Percentiles rank a stretch among this genome's conserved stretches.
Conservation (phyloP, 1,140 invertebrate species). For the Physella acuta region DNA sequence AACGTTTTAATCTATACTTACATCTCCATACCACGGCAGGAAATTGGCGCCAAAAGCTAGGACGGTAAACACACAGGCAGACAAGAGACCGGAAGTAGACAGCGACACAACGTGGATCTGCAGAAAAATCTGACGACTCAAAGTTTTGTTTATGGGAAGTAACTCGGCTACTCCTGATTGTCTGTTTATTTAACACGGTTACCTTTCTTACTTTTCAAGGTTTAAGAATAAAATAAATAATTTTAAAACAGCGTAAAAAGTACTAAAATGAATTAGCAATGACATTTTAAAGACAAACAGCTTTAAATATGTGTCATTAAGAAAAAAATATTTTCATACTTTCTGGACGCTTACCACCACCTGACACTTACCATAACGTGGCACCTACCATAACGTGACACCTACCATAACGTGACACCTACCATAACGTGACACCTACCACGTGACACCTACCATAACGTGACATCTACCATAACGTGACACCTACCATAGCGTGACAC, state of each 20-base stretch:
- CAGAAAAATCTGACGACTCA: too few relatives aligned
- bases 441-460: neutral
- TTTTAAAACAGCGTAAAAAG: neutral
- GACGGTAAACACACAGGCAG: conserved; percentile 13
- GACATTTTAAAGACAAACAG: neutral
- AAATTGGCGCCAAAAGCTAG: conserved; percentile 9
- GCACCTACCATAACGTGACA: too few relatives aligned
- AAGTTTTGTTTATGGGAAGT: too few relatives aligned
- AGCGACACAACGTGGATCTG: conserved; percentile 19
- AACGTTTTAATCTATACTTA: conserved; percentile 1
- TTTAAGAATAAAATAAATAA: neutral
- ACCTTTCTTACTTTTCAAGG: neutral
- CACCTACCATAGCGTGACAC: neutral
- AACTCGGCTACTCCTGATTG: too few relatives aligned
- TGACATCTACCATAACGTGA: neutral
- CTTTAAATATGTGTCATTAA: too few relatives aligned
- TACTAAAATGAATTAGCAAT: neutral
- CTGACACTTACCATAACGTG: neutral
- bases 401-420: neutral
- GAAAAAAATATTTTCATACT: too few relatives aligned
- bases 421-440: neutral
- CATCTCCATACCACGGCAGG: conserved; percentile 16
- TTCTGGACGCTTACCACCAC: too few relatives aligned
- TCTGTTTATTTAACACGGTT: neutral
- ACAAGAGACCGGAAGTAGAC: conserved; percentile 11